phyloP scores from a whole-genome alignment of 2,888 invertebrate species.

The Eupsilia transversa region DNA sequence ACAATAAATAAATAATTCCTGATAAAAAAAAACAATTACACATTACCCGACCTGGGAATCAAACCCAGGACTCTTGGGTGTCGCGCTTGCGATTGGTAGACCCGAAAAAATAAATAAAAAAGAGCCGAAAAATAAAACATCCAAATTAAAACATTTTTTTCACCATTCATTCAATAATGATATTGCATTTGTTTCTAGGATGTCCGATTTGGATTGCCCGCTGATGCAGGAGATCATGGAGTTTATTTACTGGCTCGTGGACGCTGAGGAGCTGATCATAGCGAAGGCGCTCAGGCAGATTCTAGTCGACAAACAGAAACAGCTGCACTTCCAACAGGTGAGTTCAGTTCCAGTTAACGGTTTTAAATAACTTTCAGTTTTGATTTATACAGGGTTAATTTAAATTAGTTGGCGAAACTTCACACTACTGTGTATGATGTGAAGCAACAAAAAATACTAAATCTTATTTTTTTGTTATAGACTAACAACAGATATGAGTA shows the following conservation, averaged over 20 bases:
- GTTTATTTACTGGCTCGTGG: constrained; percentile 98
- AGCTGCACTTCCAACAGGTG: constrained; percentile 89
- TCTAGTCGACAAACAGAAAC: constrained; percentile 95
- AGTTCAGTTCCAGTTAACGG: constrained; percentile 42
- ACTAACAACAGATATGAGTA: constrained; percentile 86
- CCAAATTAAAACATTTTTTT: neutral
- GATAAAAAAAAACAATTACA: neutral
- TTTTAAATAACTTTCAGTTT: neutral
- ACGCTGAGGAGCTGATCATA: constrained; percentile 97
- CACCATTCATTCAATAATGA: neutral
- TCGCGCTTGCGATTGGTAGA: neutral
- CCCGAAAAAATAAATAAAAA: neutral
- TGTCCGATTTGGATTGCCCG: constrained; percentile 95
- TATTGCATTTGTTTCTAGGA: constrained; percentile 86
- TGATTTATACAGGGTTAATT: neutral
- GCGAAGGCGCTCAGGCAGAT: constrained; percentile 97
- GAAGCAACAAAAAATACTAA: neutral
- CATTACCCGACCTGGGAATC: neutral
- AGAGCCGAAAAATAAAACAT: neutral
- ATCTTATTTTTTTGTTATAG: constrained; percentile 65
- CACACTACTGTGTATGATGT: neutral
- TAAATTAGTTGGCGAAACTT: neutral
- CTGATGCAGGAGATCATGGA: constrained; percentile 96
- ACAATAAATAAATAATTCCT: too few relatives aligned
- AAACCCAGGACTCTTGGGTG: neutral